phyloP scores from a whole-genome alignment of 2,888 invertebrate genomes.

The Pelosia muscerda region DNA sequence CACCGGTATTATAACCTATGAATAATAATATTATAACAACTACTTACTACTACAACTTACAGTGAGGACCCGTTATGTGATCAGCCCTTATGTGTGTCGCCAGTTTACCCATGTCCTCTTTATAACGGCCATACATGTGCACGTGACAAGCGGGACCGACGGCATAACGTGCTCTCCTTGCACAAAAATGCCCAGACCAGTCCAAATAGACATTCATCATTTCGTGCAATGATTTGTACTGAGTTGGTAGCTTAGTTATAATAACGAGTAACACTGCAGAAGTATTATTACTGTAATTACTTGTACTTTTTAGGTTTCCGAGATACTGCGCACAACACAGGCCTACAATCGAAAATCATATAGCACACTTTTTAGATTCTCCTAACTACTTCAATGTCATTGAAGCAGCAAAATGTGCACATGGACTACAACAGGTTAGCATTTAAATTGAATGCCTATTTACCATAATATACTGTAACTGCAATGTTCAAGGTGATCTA shows the following conservation, averaged over 20 bases:
- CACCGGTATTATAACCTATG: slow-evolving; percentile 76
- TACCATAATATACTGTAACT: neutral
- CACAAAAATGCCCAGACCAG: too few species aligned
- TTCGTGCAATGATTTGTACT: too few species aligned
- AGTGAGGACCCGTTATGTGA: too few species aligned
- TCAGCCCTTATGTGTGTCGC: too few species aligned
- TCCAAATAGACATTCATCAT: neutral
- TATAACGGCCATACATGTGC: too few species aligned
- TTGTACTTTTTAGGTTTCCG: slow-evolving; percentile 62
- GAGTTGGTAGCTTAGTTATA: too few species aligned
- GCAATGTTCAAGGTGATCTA: too few species aligned
- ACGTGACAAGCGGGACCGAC: too few species aligned
- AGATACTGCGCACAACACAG: slow-evolving; percentile 76
- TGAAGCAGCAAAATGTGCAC: slow-evolving; percentile 78
- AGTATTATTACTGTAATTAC: neutral
- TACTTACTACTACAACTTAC: too few species aligned
- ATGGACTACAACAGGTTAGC: slow-evolving; percentile 76
- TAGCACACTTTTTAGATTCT: slow-evolving; percentile 65
- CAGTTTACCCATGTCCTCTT: too few species aligned
- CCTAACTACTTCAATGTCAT: slow-evolving; percentile 70
- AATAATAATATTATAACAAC: neutral
- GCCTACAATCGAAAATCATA: slow-evolving; percentile 65
- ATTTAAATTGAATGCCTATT: neutral
- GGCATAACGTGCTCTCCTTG: too few species aligned
- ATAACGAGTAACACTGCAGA: neutral